Percentiles rank a stretch among this genome's conserved stretches.
Conservation (phyloP, 2,888 invertebrate genomes). For the Mylabris sibirica region DNA sequence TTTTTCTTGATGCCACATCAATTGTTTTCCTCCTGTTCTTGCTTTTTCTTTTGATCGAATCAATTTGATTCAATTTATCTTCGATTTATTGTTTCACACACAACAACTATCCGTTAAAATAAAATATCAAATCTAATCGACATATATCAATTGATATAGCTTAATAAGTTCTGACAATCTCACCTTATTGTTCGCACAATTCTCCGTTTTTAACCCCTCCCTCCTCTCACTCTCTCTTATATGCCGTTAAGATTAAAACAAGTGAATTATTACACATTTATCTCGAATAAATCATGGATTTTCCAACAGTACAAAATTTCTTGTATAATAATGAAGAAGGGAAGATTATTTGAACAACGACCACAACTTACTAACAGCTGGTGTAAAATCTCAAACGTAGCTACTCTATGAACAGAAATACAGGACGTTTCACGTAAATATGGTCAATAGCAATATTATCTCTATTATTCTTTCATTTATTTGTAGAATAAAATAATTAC, state of each 20-base stretch:
- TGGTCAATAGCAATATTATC: no score
- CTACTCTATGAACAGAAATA: slow-evolving; percentile 15
- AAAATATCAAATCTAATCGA: background rate
- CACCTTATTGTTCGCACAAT: no score
- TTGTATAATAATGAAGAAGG: slow-evolving; percentile 20
- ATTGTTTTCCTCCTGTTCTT: background rate
- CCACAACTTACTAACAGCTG: slow-evolving; percentile 33
- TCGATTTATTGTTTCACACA: background rate
- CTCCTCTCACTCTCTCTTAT: background rate
- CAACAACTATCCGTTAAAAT: background rate
- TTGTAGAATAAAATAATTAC: no score
- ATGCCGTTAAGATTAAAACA: background rate
- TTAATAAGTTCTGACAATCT: no score
- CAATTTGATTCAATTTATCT: background rate
- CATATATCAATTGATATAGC: no score
- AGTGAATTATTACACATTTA: background rate
- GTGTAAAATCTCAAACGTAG: slow-evolving; percentile 40
- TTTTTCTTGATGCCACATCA: no score
- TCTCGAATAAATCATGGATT: slow-evolving; percentile 20
- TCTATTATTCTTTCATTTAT: no score
- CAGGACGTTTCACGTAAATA: no score
- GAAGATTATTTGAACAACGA: slow-evolving; percentile 38
- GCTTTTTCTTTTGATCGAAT: background rate
- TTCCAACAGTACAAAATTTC: slow-evolving; percentile 12
- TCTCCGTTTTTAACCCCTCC: no score